Evolutionary conservation across 2,113 vertebrate species (phyloP), one percentile per base, ranked within the genome.

Genomic region (Chlamydotis undulata): DNA sequence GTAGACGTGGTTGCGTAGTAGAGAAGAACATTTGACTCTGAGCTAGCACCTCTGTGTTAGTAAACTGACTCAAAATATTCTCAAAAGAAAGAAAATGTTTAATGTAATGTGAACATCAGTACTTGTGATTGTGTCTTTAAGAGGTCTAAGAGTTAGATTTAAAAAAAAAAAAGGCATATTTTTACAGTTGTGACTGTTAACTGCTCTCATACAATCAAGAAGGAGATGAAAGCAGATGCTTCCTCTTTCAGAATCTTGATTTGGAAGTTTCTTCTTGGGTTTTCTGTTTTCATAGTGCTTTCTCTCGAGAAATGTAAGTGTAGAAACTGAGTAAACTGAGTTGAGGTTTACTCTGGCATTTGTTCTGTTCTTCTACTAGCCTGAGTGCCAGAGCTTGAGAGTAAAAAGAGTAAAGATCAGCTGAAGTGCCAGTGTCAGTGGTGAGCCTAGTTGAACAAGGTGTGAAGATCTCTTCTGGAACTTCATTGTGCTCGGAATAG

Each of bases 31-130:
- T 69, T 67, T 63, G 39, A 45, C 24, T 88, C 43, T 6, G 9
- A 60, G 19, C 24, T 33, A 26, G 63, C 7, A 8, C n/a, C 8
- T 77, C 24, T 0, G 0, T 19, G 6, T 45, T 59, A 77, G n/a
- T 39, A 33, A 55, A 55, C 21, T 64, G 53, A 35, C 22, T 68
- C 18, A 33, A 45, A 83, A n/a, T 53, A 55, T 68, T 80, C 63
- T 41, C 9, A 25, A 59, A 87, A 28, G 52, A 77, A 87, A 63
- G 29, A 63, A 87, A 55, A 64, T 33, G 7, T 50, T 41, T 61
- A 3, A 14, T 50, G 7, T 41, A 59, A 25, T 1, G 1, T 55
- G 31, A 39, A 6, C 1, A 3, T n/a, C 28, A 31, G 14, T 55
- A 28, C 22, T 84, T 1, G 1, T 74, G 35, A 59, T 24, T 45